These are phyloP conservation scores for roundworm (Caenorhabditis elegans) DNA, from an alignment of 1,140 invertebrate species.

Conservation along the genomic window WBcel235 BX284606.5:6884501-6885000, in stretches of 20 bases:
- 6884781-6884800: too few species aligned
- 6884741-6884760: neutral
- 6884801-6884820: too few species aligned
- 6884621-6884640: neutral
- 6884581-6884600: neutral
- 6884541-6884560: neutral
- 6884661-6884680: neutral
- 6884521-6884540: neutral
- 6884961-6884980: too few species aligned
- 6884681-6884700: neutral
- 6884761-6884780: too few species aligned
- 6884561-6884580: slow-evolving; percentile 27
- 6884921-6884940: too few species aligned
- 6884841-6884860: too few species aligned
- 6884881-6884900: too few species aligned
- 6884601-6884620: neutral
- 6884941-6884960: too few species aligned
- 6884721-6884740: neutral
- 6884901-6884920: too few species aligned
- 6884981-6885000: too few species aligned
- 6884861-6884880: too few species aligned
- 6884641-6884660: neutral
- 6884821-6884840: too few species aligned
- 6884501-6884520: neutral
- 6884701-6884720: neutral